A percentile compares a stretch with the other conserved stretches of the same genome.
Evolutionary conservation across 2,888 invertebrate species (phyloP).

Genomic region (Eretmocerus hayati): DNA sequence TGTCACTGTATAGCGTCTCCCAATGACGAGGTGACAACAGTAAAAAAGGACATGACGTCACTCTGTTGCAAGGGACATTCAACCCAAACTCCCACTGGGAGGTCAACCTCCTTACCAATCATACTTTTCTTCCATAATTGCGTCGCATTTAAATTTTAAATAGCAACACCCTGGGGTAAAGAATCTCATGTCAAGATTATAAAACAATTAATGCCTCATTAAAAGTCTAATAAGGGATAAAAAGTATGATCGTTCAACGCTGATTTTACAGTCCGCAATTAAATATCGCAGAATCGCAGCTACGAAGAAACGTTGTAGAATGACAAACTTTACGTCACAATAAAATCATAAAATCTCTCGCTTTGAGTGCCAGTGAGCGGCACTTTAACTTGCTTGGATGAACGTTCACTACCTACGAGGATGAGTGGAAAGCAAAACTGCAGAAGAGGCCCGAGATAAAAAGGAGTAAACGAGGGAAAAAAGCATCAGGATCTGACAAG

Average conservation of each 20-base stretch:
- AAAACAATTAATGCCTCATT: constrained; percentile 15
- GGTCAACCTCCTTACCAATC: neutral
- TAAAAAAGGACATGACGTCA: neutral
- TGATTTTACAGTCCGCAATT: constrained; percentile 10
- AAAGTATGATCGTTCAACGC: constrained; percentile 4
- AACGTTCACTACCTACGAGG: neutral
- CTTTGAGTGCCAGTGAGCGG: constrained; percentile 8
- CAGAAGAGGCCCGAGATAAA: neutral
- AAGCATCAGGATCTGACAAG: neutral
- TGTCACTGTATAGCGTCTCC: no score
- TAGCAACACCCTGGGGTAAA: neutral
- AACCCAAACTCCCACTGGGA: neutral
- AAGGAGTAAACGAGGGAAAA: constrained; percentile 3
- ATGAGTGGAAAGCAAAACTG: neutral
- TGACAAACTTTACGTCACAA: constrained; percentile 16
- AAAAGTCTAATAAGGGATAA: constrained; percentile 6
- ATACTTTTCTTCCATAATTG: neutral
- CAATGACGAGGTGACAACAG: no score
- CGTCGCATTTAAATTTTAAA: neutral
- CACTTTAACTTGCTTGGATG: constrained; percentile 10
- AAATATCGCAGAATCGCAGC: constrained; percentile 5
- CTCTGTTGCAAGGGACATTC: neutral
- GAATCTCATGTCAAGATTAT: constrained; percentile 1
- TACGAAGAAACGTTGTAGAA: constrained; percentile 4
- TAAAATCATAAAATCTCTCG: constrained; percentile 19